These are phyloP conservation scores for Gila orcuttii DNA, from an alignment of 2,113 vertebrate species.

Conservation along the genomic window DNA sequence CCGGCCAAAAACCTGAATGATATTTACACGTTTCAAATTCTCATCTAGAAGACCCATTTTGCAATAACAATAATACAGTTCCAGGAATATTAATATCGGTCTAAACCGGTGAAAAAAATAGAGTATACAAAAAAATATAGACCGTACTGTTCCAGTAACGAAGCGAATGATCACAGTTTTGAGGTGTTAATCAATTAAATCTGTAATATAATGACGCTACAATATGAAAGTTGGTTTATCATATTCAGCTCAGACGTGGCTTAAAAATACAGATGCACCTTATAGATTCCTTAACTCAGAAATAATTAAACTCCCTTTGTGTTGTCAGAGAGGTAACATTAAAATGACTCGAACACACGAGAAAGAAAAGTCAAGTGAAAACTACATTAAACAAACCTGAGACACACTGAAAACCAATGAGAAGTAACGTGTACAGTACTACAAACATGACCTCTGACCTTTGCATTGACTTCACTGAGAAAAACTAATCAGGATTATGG, in stretches of 20 bases:
- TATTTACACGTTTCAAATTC: conserved; percentile 57
- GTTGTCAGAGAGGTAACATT: background rate
- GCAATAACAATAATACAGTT: conserved; percentile 45
- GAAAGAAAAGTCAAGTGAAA: background rate
- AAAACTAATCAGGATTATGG: conserved; percentile 7
- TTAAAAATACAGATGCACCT: conserved; percentile 19
- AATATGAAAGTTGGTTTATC: conserved; percentile 37
- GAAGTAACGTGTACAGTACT: conserved; percentile 30
- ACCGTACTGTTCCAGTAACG: conserved; percentile 42
- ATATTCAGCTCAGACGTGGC: conserved; percentile 3
- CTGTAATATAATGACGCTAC: conserved; percentile 52
- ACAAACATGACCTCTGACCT: conserved; percentile 14
- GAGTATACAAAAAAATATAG: conserved; percentile 55
- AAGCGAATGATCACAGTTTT: conserved; percentile 54
- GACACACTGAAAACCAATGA: conserved; percentile 25
- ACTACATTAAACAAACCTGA: conserved; percentile 45
- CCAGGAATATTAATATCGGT: conserved; percentile 55
- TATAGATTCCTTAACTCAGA: background rate
- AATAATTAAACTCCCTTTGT: background rate
- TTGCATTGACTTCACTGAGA: background rate
- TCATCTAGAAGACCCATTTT: conserved; percentile 50
- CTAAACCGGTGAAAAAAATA: conserved; percentile 59
- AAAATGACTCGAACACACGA: background rate
- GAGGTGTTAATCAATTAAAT: conserved; percentile 44
- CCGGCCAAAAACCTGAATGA: conserved; percentile 47